Evolutionary conservation across 2,888 invertebrate genomes (phyloP).

Genomic region (Diplolepis rosae): DNA sequence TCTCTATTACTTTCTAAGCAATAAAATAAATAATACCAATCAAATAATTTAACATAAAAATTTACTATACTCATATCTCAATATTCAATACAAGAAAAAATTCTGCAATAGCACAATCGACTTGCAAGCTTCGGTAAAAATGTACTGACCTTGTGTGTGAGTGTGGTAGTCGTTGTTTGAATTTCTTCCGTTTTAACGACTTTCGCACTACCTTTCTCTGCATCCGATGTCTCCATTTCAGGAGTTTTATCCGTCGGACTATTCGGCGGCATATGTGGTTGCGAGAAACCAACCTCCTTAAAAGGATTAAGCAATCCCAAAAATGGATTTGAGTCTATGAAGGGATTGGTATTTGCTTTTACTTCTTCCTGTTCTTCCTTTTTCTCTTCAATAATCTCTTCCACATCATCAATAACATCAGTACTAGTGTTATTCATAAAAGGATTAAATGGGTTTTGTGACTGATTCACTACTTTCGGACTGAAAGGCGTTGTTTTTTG

Average conservation of each 20-base stretch:
- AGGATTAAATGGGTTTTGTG: constrained; percentile 73
- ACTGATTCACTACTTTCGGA: constrained; percentile 65
- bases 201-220: constrained; percentile 59
- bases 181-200: constrained; percentile 68
- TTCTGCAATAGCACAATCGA: constrained; percentile 37
- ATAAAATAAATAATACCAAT: no score
- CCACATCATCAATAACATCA: constrained; percentile 35
- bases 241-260: constrained; percentile 24
- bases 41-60: background rate
- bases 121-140: constrained; percentile 50
- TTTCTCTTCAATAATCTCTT: constrained; percentile 32
- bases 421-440: constrained; percentile 61
- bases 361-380: constrained; percentile 55
- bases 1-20: no score
- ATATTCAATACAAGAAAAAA: background rate
- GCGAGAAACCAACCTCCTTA: constrained; percentile 55
- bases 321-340: constrained; percentile 73
- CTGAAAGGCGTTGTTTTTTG: constrained; percentile 70
- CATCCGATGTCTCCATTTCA: constrained; percentile 52
- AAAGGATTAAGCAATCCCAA: constrained; percentile 72
- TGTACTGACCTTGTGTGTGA: constrained; percentile 66
- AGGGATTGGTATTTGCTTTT: constrained; percentile 74
- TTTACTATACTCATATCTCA: background rate
- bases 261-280: constrained; percentile 32
- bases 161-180: constrained; percentile 65